A percentile compares a stretch with the other conserved stretches of the same genome.
Evolutionary conservation across 2,797 vertebrate species (phyloP).

Genomic region (Trachops cirrhosus): DNA sequence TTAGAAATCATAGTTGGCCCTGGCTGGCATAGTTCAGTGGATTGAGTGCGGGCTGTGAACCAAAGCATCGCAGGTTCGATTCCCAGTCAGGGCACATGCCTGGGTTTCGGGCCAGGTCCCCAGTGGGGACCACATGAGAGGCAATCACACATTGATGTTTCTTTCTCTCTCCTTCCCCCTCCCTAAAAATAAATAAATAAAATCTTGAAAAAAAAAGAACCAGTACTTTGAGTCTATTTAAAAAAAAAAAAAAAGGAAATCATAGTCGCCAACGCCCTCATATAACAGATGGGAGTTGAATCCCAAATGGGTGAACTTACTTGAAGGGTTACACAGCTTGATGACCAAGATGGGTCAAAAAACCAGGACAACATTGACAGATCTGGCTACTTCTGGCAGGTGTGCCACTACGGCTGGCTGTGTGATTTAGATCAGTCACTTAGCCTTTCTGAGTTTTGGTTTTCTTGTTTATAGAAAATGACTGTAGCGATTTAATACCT

Average conservation of each 20-base stretch:
- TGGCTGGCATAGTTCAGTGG: no score
- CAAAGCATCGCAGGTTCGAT: no score
- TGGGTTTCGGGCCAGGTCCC: no score
- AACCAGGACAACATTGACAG: not conserved
- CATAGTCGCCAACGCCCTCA: not conserved
- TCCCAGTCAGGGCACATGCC: no score
- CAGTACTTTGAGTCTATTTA: no score
- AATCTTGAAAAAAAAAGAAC: no score
- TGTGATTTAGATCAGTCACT: not conserved
- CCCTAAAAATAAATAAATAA: no score
- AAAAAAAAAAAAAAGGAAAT: no score
- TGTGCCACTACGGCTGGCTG: not conserved
- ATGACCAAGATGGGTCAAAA: not conserved
- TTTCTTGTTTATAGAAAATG: not conserved
- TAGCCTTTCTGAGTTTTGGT: not conserved
- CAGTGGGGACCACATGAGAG: no score
- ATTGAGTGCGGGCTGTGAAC: no score
- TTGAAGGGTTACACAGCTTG: not conserved
- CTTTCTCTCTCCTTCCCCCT: no score
- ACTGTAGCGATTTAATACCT: not conserved
- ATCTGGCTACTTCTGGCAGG: not conserved
- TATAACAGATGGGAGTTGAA: not conserved
- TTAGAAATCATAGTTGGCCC: not conserved
- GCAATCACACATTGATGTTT: no score
- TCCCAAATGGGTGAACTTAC: not conserved